Evolutionary conservation across 2,113 vertebrate species (phyloP).

Genomic region (Mungos mungo): DNA sequence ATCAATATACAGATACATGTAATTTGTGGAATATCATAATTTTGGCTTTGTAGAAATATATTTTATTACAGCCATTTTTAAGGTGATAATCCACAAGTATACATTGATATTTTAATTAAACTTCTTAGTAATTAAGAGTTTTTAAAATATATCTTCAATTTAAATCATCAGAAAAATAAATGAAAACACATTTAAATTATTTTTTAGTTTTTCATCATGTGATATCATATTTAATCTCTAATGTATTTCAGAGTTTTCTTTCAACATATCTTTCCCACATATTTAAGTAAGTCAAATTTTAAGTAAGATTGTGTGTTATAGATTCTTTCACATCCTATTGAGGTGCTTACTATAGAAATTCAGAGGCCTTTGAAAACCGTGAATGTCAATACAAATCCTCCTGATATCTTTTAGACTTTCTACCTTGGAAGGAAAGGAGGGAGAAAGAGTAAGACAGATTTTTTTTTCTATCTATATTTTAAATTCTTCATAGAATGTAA

Average conservation of each 20-base stretch:
- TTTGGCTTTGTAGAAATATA: background rate
- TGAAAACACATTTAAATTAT: background rate
- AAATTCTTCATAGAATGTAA: background rate
- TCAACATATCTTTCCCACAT: background rate
- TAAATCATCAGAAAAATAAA: background rate
- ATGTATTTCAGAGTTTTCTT: background rate
- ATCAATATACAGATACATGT: background rate
- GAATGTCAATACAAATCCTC: background rate
- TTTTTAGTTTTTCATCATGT: background rate
- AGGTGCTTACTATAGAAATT: background rate
- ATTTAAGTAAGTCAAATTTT: background rate
- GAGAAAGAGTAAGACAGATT: background rate
- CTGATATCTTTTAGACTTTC: background rate
- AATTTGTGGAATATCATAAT: background rate
- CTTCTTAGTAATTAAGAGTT: background rate
- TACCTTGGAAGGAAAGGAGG: background rate
- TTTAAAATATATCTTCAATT: background rate
- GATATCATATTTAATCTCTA: background rate
- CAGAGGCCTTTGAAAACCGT: background rate
- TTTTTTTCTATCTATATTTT: background rate
- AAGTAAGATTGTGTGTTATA: background rate
- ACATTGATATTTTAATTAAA: background rate
- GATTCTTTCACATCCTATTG: background rate
- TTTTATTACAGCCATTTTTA: background rate
- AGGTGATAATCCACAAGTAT: background rate